A percentile compares a stretch with the other conserved stretches of the same genome.
Evolutionary conservation across 1,140 invertebrate genomes (phyloP).

Genomic region (Chrysomallon squamiferum): DNA sequence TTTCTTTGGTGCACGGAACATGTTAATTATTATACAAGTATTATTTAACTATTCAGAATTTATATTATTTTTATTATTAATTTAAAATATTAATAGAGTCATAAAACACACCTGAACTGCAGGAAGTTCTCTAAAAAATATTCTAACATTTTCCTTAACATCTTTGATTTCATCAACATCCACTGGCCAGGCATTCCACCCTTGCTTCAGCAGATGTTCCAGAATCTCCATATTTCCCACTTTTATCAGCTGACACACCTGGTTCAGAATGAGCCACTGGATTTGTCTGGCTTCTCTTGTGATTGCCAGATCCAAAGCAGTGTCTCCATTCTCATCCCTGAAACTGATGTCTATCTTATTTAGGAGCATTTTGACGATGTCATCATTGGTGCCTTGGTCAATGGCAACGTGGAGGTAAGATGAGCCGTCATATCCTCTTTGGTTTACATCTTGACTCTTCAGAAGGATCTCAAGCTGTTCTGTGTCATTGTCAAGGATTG

Average conservation of each 20-base stretch:
- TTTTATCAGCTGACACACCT: conserved; percentile 12
- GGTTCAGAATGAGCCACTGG: conserved; percentile 22
- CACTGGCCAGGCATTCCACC: conserved; percentile 27
- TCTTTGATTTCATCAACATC: conserved; percentile 10
- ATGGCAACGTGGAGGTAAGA: conserved; percentile 18
- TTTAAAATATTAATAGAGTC: too few species aligned
- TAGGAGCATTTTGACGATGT: conserved; percentile 14
- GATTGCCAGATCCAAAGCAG: conserved; percentile 33
- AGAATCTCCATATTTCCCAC: conserved; percentile 15
- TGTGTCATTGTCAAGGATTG: conserved; percentile 16
- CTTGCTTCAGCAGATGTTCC: conserved; percentile 24
- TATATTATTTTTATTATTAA: too few species aligned
- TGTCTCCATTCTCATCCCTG: conserved; percentile 31
- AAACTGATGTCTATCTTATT: conserved; percentile 26
- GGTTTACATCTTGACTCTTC: background rate
- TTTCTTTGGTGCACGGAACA: too few species aligned
- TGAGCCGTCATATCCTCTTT: conserved; percentile 9
- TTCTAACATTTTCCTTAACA: conserved; percentile 16
- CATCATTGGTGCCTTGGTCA: conserved; percentile 3
- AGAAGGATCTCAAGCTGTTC: conserved; percentile 1
- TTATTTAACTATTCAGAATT: too few species aligned
- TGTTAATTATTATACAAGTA: too few species aligned
- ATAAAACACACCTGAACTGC: too few species aligned
- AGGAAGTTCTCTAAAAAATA: conserved; percentile 21
- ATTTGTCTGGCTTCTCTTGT: conserved; percentile 6